Evolutionary conservation across 2,888 invertebrate species (phyloP), one percentile per base, ranked within the genome.

Genomic region (Metacarcinus magister): DNA sequence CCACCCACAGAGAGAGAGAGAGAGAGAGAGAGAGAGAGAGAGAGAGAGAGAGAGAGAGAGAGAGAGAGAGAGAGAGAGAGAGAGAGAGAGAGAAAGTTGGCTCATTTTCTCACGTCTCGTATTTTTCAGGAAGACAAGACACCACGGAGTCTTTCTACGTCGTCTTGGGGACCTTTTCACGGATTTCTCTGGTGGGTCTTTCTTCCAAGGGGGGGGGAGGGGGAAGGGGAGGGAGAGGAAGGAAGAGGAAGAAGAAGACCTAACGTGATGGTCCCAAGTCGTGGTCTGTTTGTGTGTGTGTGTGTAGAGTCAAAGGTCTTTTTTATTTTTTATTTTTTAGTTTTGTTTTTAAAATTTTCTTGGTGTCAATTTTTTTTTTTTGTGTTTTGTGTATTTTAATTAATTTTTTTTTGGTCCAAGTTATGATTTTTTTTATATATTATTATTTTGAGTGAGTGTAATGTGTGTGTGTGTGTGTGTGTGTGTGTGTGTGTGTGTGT

Each of bases 81-180:
- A 93, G 92, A 60, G 92, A 60, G 60, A 60, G 92, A 54, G 39
- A 93, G 48, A 87, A 44, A 94, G 46, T 92, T 92, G 46, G 44
- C 92, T 92, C 92, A 92, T 92, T 92, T 43, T 48, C 92, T 54
- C 92, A 46, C 48, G 92, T 92, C 92, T 92, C 92, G 48, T 92
- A 92, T 92, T 92, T 92, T 48, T 28, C 48, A 28, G 32, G 82
- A 82, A 82, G 82, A 82, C 82, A 82, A 82, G 82, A 19, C 67
- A 67, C n/a, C 67, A 23, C 67, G 67, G 67, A 67, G 67, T 67
- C 67, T 67, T 67, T 67, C n/a, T 67, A 16, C 23, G 23, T 67
- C n/a, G 10, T 67, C 67, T 16, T 23, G 67, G 67, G 67, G 19
- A 67, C 67, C 67, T 67, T 67, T 23, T 67, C 23, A 23, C 23